Evolutionary conservation across 2,888 invertebrate genomes (phyloP), one percentile per base, ranked within the genome.

Genomic region (Pristionchus japonicus): DNA sequence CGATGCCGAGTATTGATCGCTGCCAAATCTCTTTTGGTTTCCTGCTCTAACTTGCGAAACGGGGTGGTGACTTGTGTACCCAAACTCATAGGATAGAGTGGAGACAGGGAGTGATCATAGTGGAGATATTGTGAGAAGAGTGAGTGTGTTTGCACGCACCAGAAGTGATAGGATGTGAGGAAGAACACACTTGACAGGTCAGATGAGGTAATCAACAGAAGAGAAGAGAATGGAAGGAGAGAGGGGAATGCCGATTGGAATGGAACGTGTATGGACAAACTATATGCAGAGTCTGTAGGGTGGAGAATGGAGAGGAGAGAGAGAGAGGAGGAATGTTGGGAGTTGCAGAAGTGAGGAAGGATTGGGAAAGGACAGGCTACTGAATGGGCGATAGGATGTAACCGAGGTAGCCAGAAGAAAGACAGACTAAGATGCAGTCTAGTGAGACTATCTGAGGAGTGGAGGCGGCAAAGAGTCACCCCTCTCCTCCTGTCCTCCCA

Each of bases 211-310:
- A 43, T 43, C 6, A 11, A 31, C n/a, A 37, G 47, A 11, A 31
- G 40, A 37, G 47, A 27, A 64, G 47, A 27, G 52, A 86, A 40
- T 52, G 64, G 67, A 40, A 84, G n/a, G 84, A 40, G 52, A 37
- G n/a, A 27, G 37, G 40, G 85, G 27, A 52, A 64, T 23, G 64
- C 17, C 40, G 31, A 15, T 52, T 64, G 37, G 31, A 23, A 27
- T 31, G 43, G 47, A 52, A 40, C 61, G 52, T 47, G 64, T 67
- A 57, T 52, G 57, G 67, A 67, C 47, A 47, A 31, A 64, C 64
- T 52, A 61, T 52, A 88, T 31, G 40, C 34, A n/a, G 70, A 43
- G 61, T 88, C 47, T 27, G 88, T 27, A 89, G 57, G 43, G 88
- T 49, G 89, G 43, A 23, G 85, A 80, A 61, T 77, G 86, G 74